These are phyloP conservation scores for Zhengitettix transpicula DNA, from an alignment of 2,888 invertebrate genomes.

Conservation along the genomic window DNA sequence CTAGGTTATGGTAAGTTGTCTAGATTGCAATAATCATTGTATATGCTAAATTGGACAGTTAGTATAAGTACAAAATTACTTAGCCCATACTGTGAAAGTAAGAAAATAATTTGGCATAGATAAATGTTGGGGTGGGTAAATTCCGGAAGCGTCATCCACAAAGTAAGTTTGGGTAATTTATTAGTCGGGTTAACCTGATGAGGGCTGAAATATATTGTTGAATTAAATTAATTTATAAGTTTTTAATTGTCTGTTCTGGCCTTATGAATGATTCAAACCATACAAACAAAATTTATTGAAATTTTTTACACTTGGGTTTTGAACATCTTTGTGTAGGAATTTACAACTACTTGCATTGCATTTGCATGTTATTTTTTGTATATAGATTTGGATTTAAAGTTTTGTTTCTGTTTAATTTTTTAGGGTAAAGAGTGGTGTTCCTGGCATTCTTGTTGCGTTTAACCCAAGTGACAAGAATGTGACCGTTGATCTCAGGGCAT, in stretches of 20 bases:
- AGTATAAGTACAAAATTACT: too few species aligned
- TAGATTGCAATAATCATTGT: neutral
- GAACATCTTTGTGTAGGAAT: neutral
- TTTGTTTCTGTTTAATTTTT: conserved; percentile 3
- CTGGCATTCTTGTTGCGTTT: conserved; percentile 54
- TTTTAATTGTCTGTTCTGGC: too few species aligned
- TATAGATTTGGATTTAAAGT: neutral
- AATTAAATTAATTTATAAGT: too few species aligned
- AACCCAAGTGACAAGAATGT: conserved; percentile 39
- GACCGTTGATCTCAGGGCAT: conserved; percentile 35
- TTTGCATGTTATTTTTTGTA: neutral
- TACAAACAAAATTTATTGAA: too few species aligned
- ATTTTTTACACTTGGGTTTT: neutral
- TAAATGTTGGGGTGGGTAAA: too few species aligned
- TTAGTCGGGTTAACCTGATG: too few species aligned
- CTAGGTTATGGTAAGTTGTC: conserved; percentile 23
- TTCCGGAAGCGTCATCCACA: too few species aligned
- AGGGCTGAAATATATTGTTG: too few species aligned
- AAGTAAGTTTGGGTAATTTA: neutral
- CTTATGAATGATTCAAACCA: too few species aligned
- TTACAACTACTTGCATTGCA: neutral
- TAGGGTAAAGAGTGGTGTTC: conserved; percentile 57
- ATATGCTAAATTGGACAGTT: too few species aligned
- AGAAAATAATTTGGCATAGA: neutral
- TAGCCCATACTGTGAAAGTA: neutral